Conservation (phyloP, 2,888 invertebrate species). For the Eristalis arbustorum region DNA sequence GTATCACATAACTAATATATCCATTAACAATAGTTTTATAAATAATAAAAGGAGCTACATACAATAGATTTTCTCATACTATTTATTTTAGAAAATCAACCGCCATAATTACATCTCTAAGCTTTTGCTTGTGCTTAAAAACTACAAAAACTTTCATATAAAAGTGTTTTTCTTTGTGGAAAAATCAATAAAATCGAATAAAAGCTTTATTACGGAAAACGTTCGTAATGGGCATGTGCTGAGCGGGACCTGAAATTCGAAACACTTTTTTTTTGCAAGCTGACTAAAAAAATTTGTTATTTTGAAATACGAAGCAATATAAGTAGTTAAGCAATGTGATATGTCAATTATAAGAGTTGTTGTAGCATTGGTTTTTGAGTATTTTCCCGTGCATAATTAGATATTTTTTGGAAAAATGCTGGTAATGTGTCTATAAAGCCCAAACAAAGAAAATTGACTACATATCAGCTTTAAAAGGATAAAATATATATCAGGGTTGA, state of each 20-base stretch:
- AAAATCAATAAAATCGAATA: background rate
- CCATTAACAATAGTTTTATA: too few relatives aligned
- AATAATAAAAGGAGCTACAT: too few relatives aligned
- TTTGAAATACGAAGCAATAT: background rate
- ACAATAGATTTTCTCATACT: background rate
- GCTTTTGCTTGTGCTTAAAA: background rate
- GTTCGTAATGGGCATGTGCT: background rate
- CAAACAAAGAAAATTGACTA: slow-evolving; percentile 19
- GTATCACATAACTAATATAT: too few relatives aligned
- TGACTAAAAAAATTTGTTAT: background rate
- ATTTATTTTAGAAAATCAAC: background rate
- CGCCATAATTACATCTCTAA: background rate
- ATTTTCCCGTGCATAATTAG: background rate
- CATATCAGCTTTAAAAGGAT: slow-evolving; percentile 35
- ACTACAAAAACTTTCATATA: background rate
- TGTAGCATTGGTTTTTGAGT: background rate
- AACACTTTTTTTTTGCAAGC: background rate
- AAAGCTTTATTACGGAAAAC: background rate
- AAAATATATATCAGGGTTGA: slow-evolving; percentile 17
- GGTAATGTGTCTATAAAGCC: background rate
- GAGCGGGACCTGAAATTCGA: background rate
- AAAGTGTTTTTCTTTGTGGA: background rate
- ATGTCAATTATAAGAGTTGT: background rate
- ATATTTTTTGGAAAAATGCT: background rate
- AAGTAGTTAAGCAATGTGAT: background rate